Base-by-base conservation (phyloP, 2,113 vertebrate species). In the Neodontobutis hainanensis region DNA sequence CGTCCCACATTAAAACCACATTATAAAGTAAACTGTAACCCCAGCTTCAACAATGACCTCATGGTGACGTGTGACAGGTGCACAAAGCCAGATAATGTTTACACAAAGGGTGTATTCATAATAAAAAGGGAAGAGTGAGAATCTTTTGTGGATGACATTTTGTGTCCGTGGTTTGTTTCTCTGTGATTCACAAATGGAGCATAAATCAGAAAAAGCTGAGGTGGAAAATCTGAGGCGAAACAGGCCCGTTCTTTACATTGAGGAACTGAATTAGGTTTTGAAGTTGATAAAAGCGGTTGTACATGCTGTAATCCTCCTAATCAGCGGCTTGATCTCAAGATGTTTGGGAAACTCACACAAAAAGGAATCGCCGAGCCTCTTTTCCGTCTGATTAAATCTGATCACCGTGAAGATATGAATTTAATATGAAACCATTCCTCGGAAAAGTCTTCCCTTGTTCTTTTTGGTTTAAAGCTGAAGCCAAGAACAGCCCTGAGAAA, bases 391-490 rank as follows among this genome's bases (percentile, higher is more conserved):
- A 76, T 61, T 48, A 10, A 45, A 57, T 59, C 0, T 63, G 42
- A 73, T 70, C 73, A 43, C 50, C 51, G 6, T 50, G 34, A 64
- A 15, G 55, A 70, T 64, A 45, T 59, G 45, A 59, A 46, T 58
- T 69, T 66, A 11, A 65, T 53, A 38, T 5, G 35, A 8, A 69
- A 61, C 14, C 7, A 36, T 5, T 58, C n/a, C n/a, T 55, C 8
- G 34, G 52, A 36, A 55, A 55, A 55, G 6, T 11, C 52, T 8
- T n/a, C 32, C 34, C 34, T 14, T n/a, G 7, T 35, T 55, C 11
- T 38, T 36, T 9, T n/a, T 14, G 34, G 52, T 34, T 35, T 14
- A 34, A 38, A 15, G 11, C 8, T 4, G 2, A 6, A 7, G 34
- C 12, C 14, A 5, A 36, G 36, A 38, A 8, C 34, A 8, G 8